Evolutionary conservation across 2,888 invertebrate genomes (phyloP), one percentile per base, ranked within the genome.

Genomic region (Eilema sororculum): DNA sequence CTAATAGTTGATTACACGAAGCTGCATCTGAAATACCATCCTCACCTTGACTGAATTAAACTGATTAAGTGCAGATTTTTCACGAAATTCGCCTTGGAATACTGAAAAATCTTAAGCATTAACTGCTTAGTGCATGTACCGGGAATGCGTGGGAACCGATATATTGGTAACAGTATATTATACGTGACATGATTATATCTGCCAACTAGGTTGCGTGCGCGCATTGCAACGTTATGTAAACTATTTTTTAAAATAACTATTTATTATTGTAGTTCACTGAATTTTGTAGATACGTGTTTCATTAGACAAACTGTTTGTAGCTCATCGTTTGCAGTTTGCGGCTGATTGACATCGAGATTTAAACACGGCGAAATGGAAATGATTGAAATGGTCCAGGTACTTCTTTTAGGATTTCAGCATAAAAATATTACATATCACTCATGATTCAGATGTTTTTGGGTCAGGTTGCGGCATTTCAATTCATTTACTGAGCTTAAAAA

Each of bases 191-290:
- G 61, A 67, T 28, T 72, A 71, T 56, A 37, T 76, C 72, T 87
- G 90, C 90, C 91, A 91, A 91, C 85, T 91, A 76, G 90, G 90
- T 90, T 88, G 89, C 78, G 68, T 73, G 81, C 72, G 76, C 73
- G 76, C 28, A 63, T 13, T 71, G 71, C 74, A 73, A 66, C 46
- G 74, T 72, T 78, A 78, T 73, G 75, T 65, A 72, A 74, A 71
- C 74, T 68, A 13, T 57, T 72, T 65, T 69, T 63, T 66, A 25
- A 28, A 63, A 63, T 22, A 30, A 58, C 58, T 58, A 46, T 60
- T 67, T 67, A 59, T 71, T 71, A 71, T 71, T 61, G 12, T 61
- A 28, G 12, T 25, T 1, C 25, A 22, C n/a, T 8, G 22, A 0
- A 28, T 28, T 52, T 58, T 8, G 24, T 16, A n/a, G n/a, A 25